phyloP scores from a whole-genome alignment of 1,140 invertebrate genomes.

The Drosophila ogumai region DNA sequence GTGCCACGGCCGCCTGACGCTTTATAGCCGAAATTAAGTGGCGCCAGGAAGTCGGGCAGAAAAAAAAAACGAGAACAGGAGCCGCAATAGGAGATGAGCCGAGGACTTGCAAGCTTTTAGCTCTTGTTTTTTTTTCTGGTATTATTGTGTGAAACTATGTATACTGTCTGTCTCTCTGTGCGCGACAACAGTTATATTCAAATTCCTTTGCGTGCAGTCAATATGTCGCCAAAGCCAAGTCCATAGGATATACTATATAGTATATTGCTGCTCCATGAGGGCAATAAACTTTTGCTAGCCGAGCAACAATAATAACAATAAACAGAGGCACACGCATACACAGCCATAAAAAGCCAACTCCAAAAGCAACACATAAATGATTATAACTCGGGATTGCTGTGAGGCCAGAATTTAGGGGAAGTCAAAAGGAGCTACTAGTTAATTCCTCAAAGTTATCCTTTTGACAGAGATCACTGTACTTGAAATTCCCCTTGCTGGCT shows the following conservation, averaged over 20 bases:
- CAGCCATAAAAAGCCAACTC: slow-evolving; percentile 28
- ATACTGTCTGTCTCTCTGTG: slow-evolving; percentile 29
- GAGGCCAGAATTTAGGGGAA: neutral
- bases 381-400: slow-evolving; percentile 30
- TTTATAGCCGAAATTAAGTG: slow-evolving; percentile 64
- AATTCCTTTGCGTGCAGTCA: slow-evolving; percentile 80
- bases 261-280: slow-evolving; percentile 39
- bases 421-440: neutral
- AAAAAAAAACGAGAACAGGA: slow-evolving; percentile 7
- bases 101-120: slow-evolving; percentile 25
- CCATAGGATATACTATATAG: neutral
- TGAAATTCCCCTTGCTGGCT: slow-evolving; percentile 7
- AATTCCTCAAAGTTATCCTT: neutral
- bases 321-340: slow-evolving; percentile 52
- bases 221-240: slow-evolving; percentile 51
- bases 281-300: slow-evolving; percentile 70
- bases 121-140: slow-evolving; percentile 40
- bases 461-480: neutral
- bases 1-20: slow-evolving; percentile 49
- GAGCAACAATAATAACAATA: slow-evolving; percentile 65
- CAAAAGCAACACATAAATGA: slow-evolving; percentile 28
- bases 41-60: slow-evolving; percentile 67
- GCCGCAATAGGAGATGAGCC: slow-evolving; percentile 7
- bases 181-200: slow-evolving; percentile 39
- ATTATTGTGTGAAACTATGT: slow-evolving; percentile 18